Evolutionary conservation across 2,888 invertebrate species (phyloP), one percentile per base, ranked within the genome.

Genomic region (Tanaodytes sp.): DNA sequence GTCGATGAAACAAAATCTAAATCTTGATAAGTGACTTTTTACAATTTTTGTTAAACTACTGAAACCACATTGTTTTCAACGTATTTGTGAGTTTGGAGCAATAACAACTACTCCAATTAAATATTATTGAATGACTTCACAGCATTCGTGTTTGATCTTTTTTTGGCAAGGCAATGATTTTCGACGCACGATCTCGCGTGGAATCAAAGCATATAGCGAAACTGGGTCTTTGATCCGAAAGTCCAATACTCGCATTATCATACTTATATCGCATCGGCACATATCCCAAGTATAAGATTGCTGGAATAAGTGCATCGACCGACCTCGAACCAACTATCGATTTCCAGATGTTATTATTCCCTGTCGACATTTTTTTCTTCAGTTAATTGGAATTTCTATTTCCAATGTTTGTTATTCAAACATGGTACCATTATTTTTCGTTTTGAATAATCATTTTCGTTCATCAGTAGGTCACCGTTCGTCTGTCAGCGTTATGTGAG

Each of bases 201-300:
- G 49, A 49, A 36, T 59, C 36, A 48, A 37, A 45, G n/a, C n/a
- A 30, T 59, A 49, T 39, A 45, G 48, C 36, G 15, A 40, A 68
- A 68, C 52, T 62, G 63, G 63, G 68, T 69, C 68, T 69, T 46
- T 69, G 59, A 69, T 63, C 63, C 58, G 52, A 51, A 43, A 64
- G 45, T 31, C 30, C 51, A 45, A 16, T 39, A 36, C 23, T 61
- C 23, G 51, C 36, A 15, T n/a, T 20, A 20, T 27, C 23, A 48
- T 43, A n/a, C 18, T 40, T 33, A 49, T 51, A 57, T 64, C 43
- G 23, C 55, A 48, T 36, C 43, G 55, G 6, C 52, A 40, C 40
- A 52, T 54, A 27, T 40, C 58, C 8, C 4, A 8, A 42, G 52
- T 31, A 19, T 36, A 48, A 43, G 52, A 39, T 52, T 59, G 59